phyloP scores from a whole-genome alignment of 2,113 vertebrate genomes.

The Silurus meridionalis region DNA sequence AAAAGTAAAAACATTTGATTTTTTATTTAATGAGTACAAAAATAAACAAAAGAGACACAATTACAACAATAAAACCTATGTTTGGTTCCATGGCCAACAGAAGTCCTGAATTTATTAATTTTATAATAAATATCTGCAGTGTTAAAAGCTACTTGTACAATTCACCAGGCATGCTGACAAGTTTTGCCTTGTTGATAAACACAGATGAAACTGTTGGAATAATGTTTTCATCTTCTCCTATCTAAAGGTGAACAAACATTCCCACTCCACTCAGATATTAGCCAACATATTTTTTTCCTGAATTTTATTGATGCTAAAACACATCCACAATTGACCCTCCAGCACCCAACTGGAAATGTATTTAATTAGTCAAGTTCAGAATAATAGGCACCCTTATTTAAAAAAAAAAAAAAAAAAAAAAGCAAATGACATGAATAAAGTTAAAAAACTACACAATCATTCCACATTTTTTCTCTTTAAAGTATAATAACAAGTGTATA shows the following conservation, averaged over 20 bases:
- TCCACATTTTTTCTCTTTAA: neutral
- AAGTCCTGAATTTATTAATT: neutral
- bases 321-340: neutral
- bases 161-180: neutral
- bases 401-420: neutral
- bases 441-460: neutral
- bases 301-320: constrained; percentile 31
- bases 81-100: neutral
- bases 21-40: neutral
- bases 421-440: neutral
- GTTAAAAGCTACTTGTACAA: neutral
- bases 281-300: neutral
- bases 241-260: neutral
- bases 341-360: neutral
- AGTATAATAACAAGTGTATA: neutral
- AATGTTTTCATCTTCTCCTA: neutral
- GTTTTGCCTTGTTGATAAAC: too few relatives aligned
- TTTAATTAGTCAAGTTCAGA: neutral
- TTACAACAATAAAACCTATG: neutral
- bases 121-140: neutral
- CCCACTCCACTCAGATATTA: neutral
- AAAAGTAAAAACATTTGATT: neutral
- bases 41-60: neutral
- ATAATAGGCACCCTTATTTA: neutral
- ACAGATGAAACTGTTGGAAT: neutral